Base-by-base conservation (phyloP, 2,113 vertebrate species). In the Ifrita kowaldi region DNA sequence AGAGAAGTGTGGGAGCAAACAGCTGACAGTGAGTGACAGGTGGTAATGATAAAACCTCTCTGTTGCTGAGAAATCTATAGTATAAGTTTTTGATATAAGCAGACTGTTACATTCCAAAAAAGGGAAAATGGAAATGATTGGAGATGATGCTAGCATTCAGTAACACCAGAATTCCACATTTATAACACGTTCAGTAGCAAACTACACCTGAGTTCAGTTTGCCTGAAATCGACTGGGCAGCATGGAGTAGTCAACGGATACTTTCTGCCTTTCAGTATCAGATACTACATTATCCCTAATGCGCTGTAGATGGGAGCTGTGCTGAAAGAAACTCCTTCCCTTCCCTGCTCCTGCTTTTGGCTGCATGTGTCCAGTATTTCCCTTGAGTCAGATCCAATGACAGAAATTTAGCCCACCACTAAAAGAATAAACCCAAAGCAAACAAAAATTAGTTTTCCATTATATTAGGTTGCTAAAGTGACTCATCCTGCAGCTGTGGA, bases 401-500 rank as follows among this genome's bases (percentile, higher is more conserved):
- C 68, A 84, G 89, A 94, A 94, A 64, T 70, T 50, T 46, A 97
- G 81, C 55, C 55, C 18, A 81, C 46, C 16, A 55, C 77, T 91
- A 50, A 93, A 84, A 91, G 55, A 63, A 91, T 87, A 94, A 92
- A 93, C 32, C 71, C 90, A 73, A 93, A 88, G 4, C 49, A 95
- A 97, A 92, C 55, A 92, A 50, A 85, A 88, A 47, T 50, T 76
- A 84, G 26, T 67, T 94, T 96, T 95, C 90, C 79, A 39, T 80
- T 95, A 90, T 46, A 50, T 26, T 89, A 62, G 5, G 59, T 87
- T 85, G 41, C 74, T 90, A 4, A 77, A 89, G 75, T 97, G 96
- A 97, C 90, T 96, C 95, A 96, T 86, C 68, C 64, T 92, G 90
- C 95, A 95, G 94, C 92, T 97, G 94, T 90, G 92, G 76, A 80